These are phyloP conservation scores for Spodoptera litura DNA, from an alignment of 1,140 invertebrate species.

Conservation along the genomic window DNA sequence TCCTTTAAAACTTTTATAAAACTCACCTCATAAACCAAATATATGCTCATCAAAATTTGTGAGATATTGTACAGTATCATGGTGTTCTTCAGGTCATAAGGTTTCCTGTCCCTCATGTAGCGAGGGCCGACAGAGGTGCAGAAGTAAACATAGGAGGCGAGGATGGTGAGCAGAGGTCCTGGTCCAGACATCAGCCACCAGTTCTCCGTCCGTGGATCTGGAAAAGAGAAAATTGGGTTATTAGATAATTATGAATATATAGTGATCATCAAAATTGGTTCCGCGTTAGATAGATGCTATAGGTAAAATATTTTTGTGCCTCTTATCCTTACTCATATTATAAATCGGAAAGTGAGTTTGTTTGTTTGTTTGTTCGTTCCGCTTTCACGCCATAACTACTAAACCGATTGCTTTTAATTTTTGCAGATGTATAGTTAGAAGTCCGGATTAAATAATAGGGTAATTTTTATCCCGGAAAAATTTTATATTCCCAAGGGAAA, in stretches of 20 bases:
- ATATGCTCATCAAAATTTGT: constrained; percentile 91
- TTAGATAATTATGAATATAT: neutral
- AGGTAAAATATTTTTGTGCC: too few relatives aligned
- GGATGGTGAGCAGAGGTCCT: constrained; percentile 91
- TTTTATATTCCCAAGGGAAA: too few relatives aligned
- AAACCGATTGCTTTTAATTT: too few relatives aligned
- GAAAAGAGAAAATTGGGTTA: constrained; percentile 62
- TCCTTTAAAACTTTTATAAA: too few relatives aligned
- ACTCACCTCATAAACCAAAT: constrained; percentile 90
- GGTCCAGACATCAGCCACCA: constrained; percentile 95
- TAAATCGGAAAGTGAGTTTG: too few relatives aligned
- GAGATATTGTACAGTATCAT: constrained; percentile 94
- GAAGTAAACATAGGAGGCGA: constrained; percentile 92
- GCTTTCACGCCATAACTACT: too few relatives aligned
- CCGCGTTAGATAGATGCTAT: too few relatives aligned
- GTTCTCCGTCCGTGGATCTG: constrained; percentile 93
- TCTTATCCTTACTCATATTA: too few relatives aligned
- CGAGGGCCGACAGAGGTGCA: constrained; percentile 90
- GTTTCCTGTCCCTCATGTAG: constrained; percentile 94
- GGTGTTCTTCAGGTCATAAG: constrained; percentile 91
- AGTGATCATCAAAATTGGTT: neutral
- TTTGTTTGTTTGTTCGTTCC: too few relatives aligned
- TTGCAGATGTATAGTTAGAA: too few relatives aligned
- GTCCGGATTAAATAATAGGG: too few relatives aligned
- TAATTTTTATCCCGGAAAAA: too few relatives aligned